Conservation (phyloP, 1,140 invertebrate species). For the Aphaenogaster ashmeadi region DNA sequence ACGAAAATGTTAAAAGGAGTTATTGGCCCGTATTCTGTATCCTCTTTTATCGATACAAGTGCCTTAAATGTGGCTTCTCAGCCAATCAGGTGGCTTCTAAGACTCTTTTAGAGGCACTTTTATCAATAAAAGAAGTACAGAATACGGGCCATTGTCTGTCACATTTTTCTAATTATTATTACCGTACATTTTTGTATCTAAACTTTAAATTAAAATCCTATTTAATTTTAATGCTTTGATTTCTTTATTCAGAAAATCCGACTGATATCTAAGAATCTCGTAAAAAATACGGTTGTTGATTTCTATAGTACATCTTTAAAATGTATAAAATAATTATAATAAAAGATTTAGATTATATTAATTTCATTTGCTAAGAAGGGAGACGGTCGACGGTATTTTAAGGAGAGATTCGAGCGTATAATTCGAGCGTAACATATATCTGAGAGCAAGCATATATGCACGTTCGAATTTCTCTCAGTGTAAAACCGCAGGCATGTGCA, state of each 20-base stretch:
- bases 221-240: neutral
- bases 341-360: neutral
- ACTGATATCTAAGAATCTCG: neutral
- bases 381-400: neutral
- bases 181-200: neutral
- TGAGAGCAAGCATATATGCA: neutral
- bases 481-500: conserved; percentile 22
- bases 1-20: neutral
- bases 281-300: neutral
- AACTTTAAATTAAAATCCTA: neutral
- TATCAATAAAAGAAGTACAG: too few relatives aligned
- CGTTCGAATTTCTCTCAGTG: conserved; percentile 24
- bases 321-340: neutral
- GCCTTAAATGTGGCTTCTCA: too few relatives aligned
- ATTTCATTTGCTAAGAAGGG: neutral
- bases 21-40: too few relatives aligned
- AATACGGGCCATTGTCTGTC: neutral
- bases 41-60: too few relatives aligned
- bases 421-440: neutral
- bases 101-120: too few relatives aligned
- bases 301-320: neutral
- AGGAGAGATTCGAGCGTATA: neutral
- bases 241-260: neutral
- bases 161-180: neutral
- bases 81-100: too few relatives aligned